Percentiles rank a stretch among this genome's conserved stretches.
Evolutionary conservation across 2,797 vertebrate genomes (phyloP).

Genomic region (Pseudochromis fuscus): DNA sequence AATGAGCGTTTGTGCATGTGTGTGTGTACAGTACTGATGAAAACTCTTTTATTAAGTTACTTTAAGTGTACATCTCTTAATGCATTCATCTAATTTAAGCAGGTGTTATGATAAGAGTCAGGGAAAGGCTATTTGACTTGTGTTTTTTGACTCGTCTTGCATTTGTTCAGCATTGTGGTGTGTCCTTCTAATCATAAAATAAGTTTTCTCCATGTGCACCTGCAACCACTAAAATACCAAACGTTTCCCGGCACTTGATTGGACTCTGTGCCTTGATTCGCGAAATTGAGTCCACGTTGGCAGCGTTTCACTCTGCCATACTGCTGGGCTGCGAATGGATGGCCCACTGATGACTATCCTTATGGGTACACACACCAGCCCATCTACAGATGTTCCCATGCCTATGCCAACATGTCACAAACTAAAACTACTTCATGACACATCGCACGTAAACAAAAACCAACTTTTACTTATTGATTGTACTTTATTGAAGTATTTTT

Average conservation of each 20-base stretch:
- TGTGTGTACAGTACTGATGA: background rate
- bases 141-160: background rate
- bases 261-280: slow-evolving; percentile 30
- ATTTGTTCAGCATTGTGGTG: slow-evolving; percentile 9
- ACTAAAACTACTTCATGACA: slow-evolving; percentile 24
- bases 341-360: slow-evolving; percentile 47
- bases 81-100: background rate
- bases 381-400: slow-evolving; percentile 27
- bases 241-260: slow-evolving; percentile 32
- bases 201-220: background rate
- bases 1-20: background rate
- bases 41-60: slow-evolving; percentile 2
- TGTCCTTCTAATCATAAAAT: background rate
- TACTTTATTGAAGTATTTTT: background rate
- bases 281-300: slow-evolving; percentile 44
- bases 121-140: background rate
- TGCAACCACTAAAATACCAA: background rate
- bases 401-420: slow-evolving; percentile 6
- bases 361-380: slow-evolving; percentile 24
- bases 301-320: slow-evolving; percentile 34
- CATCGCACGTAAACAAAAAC: slow-evolving; percentile 16
- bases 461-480: background rate
- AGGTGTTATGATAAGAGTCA: background rate
- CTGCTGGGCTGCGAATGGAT: slow-evolving; percentile 38
- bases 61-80: slow-evolving; percentile 1